Base-by-base conservation (phyloP, 2,797 vertebrate genomes). In the Chromis chromis region DNA sequence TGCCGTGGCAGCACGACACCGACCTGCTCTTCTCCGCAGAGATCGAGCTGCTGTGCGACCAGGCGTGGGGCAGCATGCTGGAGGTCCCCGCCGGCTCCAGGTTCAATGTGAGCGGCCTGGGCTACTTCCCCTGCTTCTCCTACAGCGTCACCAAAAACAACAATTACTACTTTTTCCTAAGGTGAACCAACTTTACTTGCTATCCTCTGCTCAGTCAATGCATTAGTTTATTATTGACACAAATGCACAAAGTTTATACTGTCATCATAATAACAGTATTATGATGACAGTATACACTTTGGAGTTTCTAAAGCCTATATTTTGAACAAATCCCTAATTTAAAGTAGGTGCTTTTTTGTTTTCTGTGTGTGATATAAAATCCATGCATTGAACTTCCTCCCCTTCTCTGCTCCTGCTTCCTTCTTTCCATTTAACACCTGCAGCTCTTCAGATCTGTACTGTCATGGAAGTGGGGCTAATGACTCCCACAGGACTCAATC, bases 51-150 rank as follows among this genome's bases (percentile, higher is more conserved):
- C 87, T 93, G 74, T 96, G 96, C 79, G 95, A 96, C 86, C 96
- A 96, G 90, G 95, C 95, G 27, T 96, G 95, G 96, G 96, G 95
- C 55, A 95, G 94, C 90, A 96, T 96, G 96, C 82, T 96, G 89
- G 95, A 96, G 91, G 93, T 96, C 31, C 95, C 96, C 3, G 91
- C 95, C 2, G 96, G 95, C 2, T 95, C 96, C 83, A 89, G 94
- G 85, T 95, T 96, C 44, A 96, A 96, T 73, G 91, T 96, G 78
- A 95, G 93, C 31, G 96, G 96, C 24, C 87, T 96, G 72, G 96
- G 96, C 0, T 96, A 96, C 83, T 95, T 96, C 77, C 94, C 92
- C 61, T 96, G 96, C 85, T 93, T 94, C 89, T 94, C 96, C 11
- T 96, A 96, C 91, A 96, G 92, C 55, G 95, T 96, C 83, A 89